Evolutionary conservation across 2,797 vertebrate species (phyloP).

Genomic region (Erithacus rubecula): DNA sequence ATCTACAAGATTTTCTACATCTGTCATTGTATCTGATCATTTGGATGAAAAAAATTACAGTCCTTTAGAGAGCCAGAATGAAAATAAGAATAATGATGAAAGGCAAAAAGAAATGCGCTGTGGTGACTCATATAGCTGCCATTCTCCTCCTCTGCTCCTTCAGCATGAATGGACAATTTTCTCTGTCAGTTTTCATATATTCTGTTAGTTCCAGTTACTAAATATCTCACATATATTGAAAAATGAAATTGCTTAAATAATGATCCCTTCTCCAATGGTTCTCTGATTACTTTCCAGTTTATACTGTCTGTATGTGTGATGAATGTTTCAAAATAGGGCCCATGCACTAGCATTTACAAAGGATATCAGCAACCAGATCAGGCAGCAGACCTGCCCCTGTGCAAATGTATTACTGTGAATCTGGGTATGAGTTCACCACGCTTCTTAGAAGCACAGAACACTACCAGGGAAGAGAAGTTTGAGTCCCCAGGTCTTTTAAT

Average conservation of each 20-base stretch:
- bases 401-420: not conserved
- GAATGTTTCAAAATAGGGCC: not conserved
- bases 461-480: not conserved
- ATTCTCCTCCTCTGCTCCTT: not conserved
- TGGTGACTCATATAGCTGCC: not conserved
- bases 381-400: not conserved
- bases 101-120: not conserved
- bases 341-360: not conserved
- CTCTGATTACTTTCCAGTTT: not conserved
- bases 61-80: slow-evolving; percentile 7
- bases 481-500: not conserved
- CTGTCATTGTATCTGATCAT: not conserved
- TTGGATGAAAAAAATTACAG: not conserved
- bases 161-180: not conserved
- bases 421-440: not conserved
- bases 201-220: not conserved
- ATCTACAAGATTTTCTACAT: not conserved
- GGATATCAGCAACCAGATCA: not conserved
- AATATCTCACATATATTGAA: not conserved
- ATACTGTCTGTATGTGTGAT: not conserved
- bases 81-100: slow-evolving; percentile 8
- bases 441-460: not conserved
- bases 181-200: not conserved
- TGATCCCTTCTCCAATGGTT: not conserved
- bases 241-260: not conserved